Conservation (phyloP, 2,888 invertebrate genomes). For the Rutpela maculata region DNA sequence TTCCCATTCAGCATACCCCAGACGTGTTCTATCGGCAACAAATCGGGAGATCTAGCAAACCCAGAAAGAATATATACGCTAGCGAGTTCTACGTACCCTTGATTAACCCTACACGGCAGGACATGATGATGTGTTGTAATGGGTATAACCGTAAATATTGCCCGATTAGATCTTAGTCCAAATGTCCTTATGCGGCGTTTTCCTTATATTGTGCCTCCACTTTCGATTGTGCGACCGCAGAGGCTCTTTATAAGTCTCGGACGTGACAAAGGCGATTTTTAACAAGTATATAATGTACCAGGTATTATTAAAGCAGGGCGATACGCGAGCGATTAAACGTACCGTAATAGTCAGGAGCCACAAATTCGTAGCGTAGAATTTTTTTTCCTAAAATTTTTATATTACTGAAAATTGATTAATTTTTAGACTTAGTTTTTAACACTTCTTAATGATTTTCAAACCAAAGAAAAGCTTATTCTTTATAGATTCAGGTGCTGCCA, state of each 20-base stretch:
- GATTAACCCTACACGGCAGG: slow-evolving; percentile 7
- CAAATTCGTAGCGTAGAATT: too few species aligned
- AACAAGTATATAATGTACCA: background rate
- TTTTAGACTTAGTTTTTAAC: too few species aligned
- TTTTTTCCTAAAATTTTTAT: too few species aligned
- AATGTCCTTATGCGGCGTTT: background rate
- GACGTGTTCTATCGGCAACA: background rate
- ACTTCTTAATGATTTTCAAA: too few species aligned
- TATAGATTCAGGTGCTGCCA: too few species aligned
- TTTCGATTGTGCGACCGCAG: background rate
- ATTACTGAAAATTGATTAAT: too few species aligned
- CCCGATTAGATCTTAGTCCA: background rate
- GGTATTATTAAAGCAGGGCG: too few species aligned
- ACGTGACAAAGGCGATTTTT: background rate
- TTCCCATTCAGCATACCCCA: background rate
- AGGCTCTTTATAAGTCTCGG: background rate
- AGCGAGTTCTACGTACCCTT: background rate
- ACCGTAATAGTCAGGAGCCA: too few species aligned
- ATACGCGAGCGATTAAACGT: too few species aligned
- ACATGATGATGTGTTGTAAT: slow-evolving; percentile 7
- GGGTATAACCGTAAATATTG: background rate
- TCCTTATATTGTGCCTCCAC: slow-evolving; percentile 3
- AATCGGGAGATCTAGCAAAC: background rate
- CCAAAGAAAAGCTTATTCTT: too few species aligned
- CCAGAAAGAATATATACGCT: background rate